A percentile compares a stretch with the other conserved stretches of the same genome.
These are phyloP conservation scores for Brachionus asplanchnoidis DNA, from an alignment of 1,140 invertebrate genomes.

Conservation along the genomic window DNA sequence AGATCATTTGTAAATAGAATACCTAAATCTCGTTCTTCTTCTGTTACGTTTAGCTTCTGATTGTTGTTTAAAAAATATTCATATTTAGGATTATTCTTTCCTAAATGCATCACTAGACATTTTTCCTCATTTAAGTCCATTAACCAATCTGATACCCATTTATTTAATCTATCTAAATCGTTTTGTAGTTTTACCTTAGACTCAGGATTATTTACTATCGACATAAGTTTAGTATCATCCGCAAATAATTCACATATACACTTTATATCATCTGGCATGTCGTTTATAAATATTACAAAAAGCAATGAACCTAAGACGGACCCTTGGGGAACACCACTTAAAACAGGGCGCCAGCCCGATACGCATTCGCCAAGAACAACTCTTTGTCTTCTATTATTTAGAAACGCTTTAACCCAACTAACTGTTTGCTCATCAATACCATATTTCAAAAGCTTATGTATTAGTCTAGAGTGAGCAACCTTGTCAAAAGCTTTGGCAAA, in stretches of 20 bases:
- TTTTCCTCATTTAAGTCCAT: not conserved
- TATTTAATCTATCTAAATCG: too few relatives aligned
- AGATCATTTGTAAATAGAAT: not conserved
- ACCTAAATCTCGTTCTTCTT: not conserved
- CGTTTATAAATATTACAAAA: not conserved
- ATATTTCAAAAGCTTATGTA: not conserved
- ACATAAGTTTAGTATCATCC: not conserved
- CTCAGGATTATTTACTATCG: not conserved
- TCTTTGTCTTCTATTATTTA: not conserved
- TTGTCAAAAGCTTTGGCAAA: constrained; percentile 7
- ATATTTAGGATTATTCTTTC: not conserved
- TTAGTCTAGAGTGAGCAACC: not conserved
- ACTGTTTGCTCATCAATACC: not conserved
- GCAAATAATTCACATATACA: not conserved
- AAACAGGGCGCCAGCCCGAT: not conserved
- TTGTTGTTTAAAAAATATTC: too few relatives aligned
- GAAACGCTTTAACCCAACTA: not conserved
- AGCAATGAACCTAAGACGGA: not conserved
- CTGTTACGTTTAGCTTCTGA: not conserved
- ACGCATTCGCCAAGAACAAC: not conserved
- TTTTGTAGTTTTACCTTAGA: not conserved
- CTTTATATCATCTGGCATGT: not conserved
- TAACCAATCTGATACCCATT: not conserved
- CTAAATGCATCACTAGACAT: not conserved
- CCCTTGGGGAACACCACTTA: not conserved